A percentile compares a stretch with the other conserved stretches of the same genome.
Evolutionary conservation across 2,888 invertebrate genomes (phyloP).

Genomic region (Toxonevra muliebris): DNA sequence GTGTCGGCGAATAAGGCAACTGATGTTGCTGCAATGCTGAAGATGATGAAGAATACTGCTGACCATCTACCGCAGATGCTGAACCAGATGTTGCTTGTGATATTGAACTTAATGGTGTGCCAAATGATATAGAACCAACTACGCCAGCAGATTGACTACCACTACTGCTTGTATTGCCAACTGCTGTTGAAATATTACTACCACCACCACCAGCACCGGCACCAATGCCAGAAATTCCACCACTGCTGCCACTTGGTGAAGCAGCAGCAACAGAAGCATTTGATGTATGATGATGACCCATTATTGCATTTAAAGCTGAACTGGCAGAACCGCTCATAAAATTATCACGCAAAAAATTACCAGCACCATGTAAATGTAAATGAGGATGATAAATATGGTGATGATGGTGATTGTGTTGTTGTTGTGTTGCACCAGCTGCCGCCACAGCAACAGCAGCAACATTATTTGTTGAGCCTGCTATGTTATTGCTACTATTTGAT

Average conservation of each 20-base stretch:
- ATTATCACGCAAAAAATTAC: slow-evolving; percentile 57
- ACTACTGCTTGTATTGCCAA: slow-evolving; percentile 64
- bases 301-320: slow-evolving; percentile 60
- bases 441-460: slow-evolving; percentile 24
- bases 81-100: slow-evolving; percentile 41
- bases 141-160: slow-evolving; percentile 63
- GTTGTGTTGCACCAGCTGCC: slow-evolving; percentile 29
- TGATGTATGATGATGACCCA: slow-evolving; percentile 52
- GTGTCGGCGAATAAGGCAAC: slow-evolving; percentile 75
- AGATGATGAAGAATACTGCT: slow-evolving; percentile 44
- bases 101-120: slow-evolving; percentile 43
- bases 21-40: slow-evolving; percentile 40
- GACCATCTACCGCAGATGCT: slow-evolving; percentile 42
- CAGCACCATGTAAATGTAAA: slow-evolving; percentile 58
- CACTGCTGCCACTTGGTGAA: neutral
- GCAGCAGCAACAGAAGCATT: slow-evolving; percentile 27
- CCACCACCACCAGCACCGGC: slow-evolving; percentile 33
- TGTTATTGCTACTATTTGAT: slow-evolving; percentile 50
- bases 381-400: slow-evolving; percentile 53
- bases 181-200: slow-evolving; percentile 34
- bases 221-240: slow-evolving; percentile 26
- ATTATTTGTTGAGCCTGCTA: slow-evolving; percentile 42
- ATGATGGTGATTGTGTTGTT: slow-evolving; percentile 33
- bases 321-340: slow-evolving; percentile 61
- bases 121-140: slow-evolving; percentile 57